Conservation (phyloP, 2,797 vertebrate genomes). For the Gobio occitaniae region DNA sequence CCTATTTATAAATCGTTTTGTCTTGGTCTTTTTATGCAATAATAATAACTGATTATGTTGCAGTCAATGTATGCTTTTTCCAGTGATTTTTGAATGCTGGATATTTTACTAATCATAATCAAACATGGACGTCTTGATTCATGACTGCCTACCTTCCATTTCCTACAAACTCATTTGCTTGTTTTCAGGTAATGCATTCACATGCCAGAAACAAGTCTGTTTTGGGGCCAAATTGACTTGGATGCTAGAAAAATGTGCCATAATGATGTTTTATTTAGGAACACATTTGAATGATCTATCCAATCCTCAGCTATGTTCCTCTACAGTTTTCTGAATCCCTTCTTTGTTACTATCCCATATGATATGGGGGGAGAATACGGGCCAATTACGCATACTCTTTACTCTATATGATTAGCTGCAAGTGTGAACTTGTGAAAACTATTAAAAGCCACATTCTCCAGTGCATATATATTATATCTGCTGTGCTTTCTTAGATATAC, state of each 20-base stretch:
- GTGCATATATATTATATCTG: not conserved
- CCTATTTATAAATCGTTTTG: constrained; percentile 65
- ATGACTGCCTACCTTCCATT: not conserved
- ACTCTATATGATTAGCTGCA: no score
- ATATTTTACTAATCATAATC: not conserved
- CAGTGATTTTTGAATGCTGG: not conserved
- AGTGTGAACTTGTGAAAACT: not conserved
- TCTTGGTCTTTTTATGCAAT: constrained; percentile 53
- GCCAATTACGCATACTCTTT: no score
- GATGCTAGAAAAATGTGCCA: not conserved
- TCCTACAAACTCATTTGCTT: not conserved
- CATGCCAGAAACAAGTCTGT: not conserved
- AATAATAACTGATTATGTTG: not conserved
- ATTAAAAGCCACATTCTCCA: not conserved
- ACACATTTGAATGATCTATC: not conserved
- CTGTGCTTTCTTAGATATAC: not conserved
- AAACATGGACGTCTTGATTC: not conserved
- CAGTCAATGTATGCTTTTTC: not conserved
- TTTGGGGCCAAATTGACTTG: not conserved
- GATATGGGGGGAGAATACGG: no score
- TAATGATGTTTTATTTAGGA: not conserved
- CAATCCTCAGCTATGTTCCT: not conserved
- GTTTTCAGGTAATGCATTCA: not conserved
- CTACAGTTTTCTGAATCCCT: no score
- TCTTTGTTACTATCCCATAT: no score